Evolutionary conservation across 2,113 vertebrate genomes (phyloP), one percentile per base, ranked within the genome.

Genomic region (Regulus satrapa): DNA sequence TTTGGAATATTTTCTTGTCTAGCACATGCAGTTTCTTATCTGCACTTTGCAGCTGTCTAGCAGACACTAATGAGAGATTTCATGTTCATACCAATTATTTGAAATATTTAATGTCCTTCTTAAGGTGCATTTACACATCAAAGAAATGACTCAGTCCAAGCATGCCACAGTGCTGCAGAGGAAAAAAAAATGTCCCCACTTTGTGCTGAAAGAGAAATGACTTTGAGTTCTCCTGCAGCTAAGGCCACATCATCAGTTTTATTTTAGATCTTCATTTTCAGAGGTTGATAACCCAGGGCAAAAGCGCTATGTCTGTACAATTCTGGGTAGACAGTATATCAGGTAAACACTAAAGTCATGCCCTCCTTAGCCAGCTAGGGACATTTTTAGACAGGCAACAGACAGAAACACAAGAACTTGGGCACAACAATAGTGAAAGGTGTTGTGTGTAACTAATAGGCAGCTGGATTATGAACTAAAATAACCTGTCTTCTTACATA

Each of bases 81-180:
- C 95, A 97, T 95, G 94, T 97, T 97, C 96, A 95, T 95, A 96
- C 97, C 97, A 98, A 98, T 98, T 98, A 98, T 95, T 97, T 96
- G 95, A 97, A 98, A 95, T 97, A 97, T 98, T 97, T 97, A 94
- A 97, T 97, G 96, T 97, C 94, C 95, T 91, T 95, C 97, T 97
- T 94, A 98, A 97, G 95, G 94, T 93, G 95, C 96, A 98, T 98
- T 98, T 98, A 94, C 97, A 98, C 97, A 97, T 98, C 97, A 98
- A 98, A 98, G 98, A 95, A 94, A 94, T 98, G 79, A 97, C 89
- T 98, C 95, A 98, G 87, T 91, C 40, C 54, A 73, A 95, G 77
- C 71, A 97, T 95, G 83, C 68, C 52, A 84, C 74, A 85, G 63
- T 54, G 59, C 51, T 92, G 71, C 64, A 93, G 56, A 87, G 67